phyloP scores from a whole-genome alignment of 2,888 invertebrate genomes.

The Nesidiocoris tenuis region DNA sequence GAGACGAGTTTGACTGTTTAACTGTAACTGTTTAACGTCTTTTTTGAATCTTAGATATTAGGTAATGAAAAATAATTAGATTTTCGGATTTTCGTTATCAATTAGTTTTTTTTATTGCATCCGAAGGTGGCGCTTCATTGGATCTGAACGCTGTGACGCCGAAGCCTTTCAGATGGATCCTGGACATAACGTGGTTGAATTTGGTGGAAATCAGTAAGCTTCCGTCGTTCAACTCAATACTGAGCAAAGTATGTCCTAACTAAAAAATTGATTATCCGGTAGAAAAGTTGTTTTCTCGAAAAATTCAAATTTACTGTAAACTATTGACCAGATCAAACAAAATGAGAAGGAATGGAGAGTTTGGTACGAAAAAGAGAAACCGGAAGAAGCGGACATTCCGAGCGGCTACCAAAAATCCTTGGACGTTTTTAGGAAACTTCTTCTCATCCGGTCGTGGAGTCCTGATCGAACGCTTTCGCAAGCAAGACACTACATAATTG shows the following conservation, averaged over 20 bases:
- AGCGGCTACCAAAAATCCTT: constrained; percentile 79
- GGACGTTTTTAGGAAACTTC: constrained; percentile 81
- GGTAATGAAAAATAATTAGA: background rate
- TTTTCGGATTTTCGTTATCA: background rate
- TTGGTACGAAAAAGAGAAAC: constrained; percentile 91
- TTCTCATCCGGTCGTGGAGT: constrained; percentile 90
- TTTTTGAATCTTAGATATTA: too few species aligned
- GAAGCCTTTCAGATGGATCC: constrained; percentile 92
- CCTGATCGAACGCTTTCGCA: constrained; percentile 92
- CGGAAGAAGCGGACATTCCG: constrained; percentile 87
- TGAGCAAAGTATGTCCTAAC: constrained; percentile 62
- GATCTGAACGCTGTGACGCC: constrained; percentile 89
- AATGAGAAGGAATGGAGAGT: constrained; percentile 85
- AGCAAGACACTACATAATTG: constrained; percentile 85
- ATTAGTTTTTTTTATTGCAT: too few species aligned
- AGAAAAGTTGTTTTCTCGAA: too few species aligned
- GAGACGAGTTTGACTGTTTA: too few species aligned
- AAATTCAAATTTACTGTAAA: too few species aligned
- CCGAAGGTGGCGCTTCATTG: constrained; percentile 86
- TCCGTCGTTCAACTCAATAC: constrained; percentile 73
- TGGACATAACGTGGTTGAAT: constrained; percentile 95
- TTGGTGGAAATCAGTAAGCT: constrained; percentile 89
- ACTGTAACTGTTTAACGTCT: too few species aligned
- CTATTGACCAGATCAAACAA: constrained; percentile 63
- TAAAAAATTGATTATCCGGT: too few species aligned